A percentile compares a stretch with the other conserved stretches of the same genome.
These are phyloP conservation scores for Morus bassanus DNA, from an alignment of 2,797 vertebrate genomes.

Conservation along the genomic window DNA sequence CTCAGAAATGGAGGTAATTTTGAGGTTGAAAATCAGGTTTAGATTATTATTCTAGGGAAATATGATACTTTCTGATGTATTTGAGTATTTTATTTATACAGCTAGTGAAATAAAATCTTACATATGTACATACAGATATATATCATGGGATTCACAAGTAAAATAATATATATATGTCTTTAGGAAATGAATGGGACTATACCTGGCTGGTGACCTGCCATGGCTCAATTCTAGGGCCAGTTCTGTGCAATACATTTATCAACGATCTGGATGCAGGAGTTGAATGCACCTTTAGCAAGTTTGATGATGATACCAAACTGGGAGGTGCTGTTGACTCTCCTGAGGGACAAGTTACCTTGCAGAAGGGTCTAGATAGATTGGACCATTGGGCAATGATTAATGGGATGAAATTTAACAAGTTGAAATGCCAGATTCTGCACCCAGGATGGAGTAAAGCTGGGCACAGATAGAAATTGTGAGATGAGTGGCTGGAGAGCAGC, in stretches of 20 bases:
- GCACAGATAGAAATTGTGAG: neutral
- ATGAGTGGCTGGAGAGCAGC: neutral
- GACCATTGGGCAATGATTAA: neutral
- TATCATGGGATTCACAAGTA: neutral
- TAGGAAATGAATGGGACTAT: neutral
- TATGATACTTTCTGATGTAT: neutral
- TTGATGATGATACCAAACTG: neutral
- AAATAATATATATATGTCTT: neutral
- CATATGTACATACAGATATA: neutral
- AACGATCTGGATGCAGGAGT: no score
- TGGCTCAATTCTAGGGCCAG: neutral
- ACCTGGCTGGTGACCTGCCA: neutral
- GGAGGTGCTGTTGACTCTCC: neutral
- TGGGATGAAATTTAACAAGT: neutral
- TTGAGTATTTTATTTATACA: neutral
- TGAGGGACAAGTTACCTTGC: neutral
- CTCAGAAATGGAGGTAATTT: neutral
- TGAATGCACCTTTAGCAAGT: neutral
- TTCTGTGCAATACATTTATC: neutral
- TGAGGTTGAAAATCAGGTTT: neutral
- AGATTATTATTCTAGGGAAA: neutral
- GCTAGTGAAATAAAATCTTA: neutral
- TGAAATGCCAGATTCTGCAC: neutral
- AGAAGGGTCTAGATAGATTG: neutral
- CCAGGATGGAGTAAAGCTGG: neutral